Evolutionary conservation across 2,113 vertebrate species (phyloP), one percentile per base, ranked within the genome.

Genomic region (Gobius niger): DNA sequence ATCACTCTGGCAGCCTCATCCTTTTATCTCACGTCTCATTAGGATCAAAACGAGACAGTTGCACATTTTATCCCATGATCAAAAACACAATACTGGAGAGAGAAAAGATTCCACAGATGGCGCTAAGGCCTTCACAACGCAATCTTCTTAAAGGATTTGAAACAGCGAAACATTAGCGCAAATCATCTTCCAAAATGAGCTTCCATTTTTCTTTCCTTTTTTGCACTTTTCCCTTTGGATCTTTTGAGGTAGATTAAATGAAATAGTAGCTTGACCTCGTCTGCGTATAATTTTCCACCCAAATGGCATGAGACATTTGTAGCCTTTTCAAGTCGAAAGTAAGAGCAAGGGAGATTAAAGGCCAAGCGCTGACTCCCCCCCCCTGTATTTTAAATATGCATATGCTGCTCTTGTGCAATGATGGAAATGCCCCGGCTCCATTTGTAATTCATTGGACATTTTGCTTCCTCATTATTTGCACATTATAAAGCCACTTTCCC

Each of bases 301-400:
- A 41, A 72, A 76, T 62, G 61, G 65, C 72, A 56, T 9, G 40
- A 74, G 60, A 65, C 44, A 44, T 66, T 63, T 12, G 60, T 56
- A 65, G 41, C 62, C 74, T 78, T 77, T 72, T 77, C 44, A 61
- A 75, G 63, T 63, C 63, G 52, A 50, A 76, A 81, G 49, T 56
- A 73, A 63, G 47, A 67, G 42, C 12, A 4, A 59, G 44, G 11
- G 47, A 60, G 14, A 60, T 60, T 42, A 63, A 24, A 51, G 59
- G 14, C 4, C 47, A 18, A 40, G 16, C 15, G 34, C 42, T 19
- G 34, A 59, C 6, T 15, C 24, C 41, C 66, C 51, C 34, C 18
- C 24, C 1, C 24, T 34, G 62, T 46, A 18, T 12, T 13, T 47
- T n/a, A 18, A 46, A 63, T 54, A 49, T 42, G 44, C 19, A 34